Evolutionary conservation across 2,113 vertebrate genomes (phyloP), one percentile per base, ranked within the genome.

Genomic region (Axis porcinus): DNA sequence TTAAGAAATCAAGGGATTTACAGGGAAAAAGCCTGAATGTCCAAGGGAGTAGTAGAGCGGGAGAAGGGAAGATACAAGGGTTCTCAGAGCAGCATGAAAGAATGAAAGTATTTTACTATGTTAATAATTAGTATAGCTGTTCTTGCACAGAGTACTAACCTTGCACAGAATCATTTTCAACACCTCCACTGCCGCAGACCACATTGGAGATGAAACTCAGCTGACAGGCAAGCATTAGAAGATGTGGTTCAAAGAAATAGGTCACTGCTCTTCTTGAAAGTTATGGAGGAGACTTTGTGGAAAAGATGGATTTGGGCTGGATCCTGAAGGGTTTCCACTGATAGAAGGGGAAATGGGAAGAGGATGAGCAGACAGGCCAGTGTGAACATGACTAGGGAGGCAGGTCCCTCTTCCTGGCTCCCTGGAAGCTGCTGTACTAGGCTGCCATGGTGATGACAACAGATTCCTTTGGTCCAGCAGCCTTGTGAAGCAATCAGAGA

Each of bases 381-480:
- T 43, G 52, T 54, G 81, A 87, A 28, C n/a, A n/a, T 28, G 74
- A 52, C 2, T 0, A 47, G 45, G 36, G 57, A 95, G 86, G 70
- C 86, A 94, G 91, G 85, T 67, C 62, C 92, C 93, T 94, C 43
- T 83, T 57, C 79, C 40, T 9, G 5, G 30, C 36, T 40, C 67
- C 47, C 5, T 5, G 3, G 50, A 43, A 52, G 95, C 36, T 40
- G 85, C 40, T 17, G 36, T 79, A 78, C 97, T 94, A 79, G 50
- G 97, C 97, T 98, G 86, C 95, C 79, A 58, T 96, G 86, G 86
- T 33, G 55, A 98, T 12, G 64, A 70, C 67, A 13, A 21, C 82
- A 86, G 81, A 86, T 91, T 96, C 95, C 82, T 94, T 33, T 95
- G 97, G 97, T 91, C 95, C n/a, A 43, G 83, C 94, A 70, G 84